Base-by-base conservation (phyloP, 2,113 vertebrate genomes). In the Grammomys surdaster region DNA sequence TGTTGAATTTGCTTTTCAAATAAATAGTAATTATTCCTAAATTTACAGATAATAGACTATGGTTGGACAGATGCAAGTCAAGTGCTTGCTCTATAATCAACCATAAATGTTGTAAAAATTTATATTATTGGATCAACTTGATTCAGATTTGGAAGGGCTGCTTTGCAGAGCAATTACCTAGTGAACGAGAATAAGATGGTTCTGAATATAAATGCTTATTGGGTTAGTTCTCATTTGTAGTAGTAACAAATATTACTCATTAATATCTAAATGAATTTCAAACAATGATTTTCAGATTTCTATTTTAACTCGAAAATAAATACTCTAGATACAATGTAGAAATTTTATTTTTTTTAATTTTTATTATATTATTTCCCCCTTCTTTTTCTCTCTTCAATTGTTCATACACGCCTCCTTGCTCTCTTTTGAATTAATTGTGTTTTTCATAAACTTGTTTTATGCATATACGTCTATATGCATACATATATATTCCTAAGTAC, bases 241-340 rank as follows among this genome's bases (percentile, higher is more conserved):
- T 69, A 51, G 85, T 48, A 46, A 72, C 14, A 88, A 94, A 69
- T 6, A 80, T 69, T 78, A 82, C 17, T 4, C 20, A 58, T 58
- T 58, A 24, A 24, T 17, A 86, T 40, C 60, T 36, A 0, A 93
- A 22, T 92, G 11, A 73, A 78, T 95, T 90, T 90, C 54, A 95
- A 89, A 26, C 89, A 93, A 43, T 76, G 22, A 20, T 88, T 90
- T 97, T 56, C 13, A 77, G 73, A 60, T 82, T 24, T 81, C 51
- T 89, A n/a, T 81, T 95, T 60, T 88, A 94, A 82, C 24, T 43
- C 65, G 48, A 5, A 3, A 20, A 6, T 26, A 88, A 54, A 80
- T 90, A 4, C 43, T 81, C 20, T 90, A 28, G 58, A 40, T 56
- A 60, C 14, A 90, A 82, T 51, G 5, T 26, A 90, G 75, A 85